phyloP scores from a whole-genome alignment of 1,140 invertebrate species.

The Parasteatoda tepidariorum region DNA sequence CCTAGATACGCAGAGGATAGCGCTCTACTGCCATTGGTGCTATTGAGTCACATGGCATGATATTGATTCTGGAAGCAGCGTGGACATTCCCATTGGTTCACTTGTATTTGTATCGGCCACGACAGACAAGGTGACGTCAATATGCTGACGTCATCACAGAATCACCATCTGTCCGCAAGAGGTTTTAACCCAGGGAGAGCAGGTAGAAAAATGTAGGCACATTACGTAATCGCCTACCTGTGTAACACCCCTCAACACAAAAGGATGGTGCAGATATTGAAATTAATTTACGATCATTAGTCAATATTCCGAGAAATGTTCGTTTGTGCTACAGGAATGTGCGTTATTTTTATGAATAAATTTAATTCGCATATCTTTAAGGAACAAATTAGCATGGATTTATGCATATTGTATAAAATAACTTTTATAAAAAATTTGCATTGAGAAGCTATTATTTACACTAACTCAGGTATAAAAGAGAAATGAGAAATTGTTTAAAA shows the following conservation, averaged over 20 bases:
- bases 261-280: neutral
- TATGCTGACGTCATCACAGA: constrained; percentile 44
- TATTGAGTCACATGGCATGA: constrained; percentile 5
- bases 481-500: too few species aligned
- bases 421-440: too few species aligned
- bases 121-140: constrained; percentile 58
- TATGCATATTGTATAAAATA: too few species aligned
- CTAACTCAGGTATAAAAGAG: too few species aligned
- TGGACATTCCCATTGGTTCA: constrained; percentile 44
- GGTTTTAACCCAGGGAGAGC: constrained; percentile 10
- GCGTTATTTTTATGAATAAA: neutral
- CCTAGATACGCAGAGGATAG: constrained; percentile 56
- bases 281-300: neutral
- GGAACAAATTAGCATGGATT: neutral
- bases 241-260: neutral
- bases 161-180: constrained; percentile 24
- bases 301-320: neutral
- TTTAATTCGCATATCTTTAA: neutral
- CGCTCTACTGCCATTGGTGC: constrained; percentile 15
- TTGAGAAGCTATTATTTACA: too few species aligned
- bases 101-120: constrained; percentile 34
- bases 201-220: constrained; percentile 46
- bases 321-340: neutral
- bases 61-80: constrained; percentile 43
- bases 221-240: constrained; percentile 53